phyloP scores from a whole-genome alignment of 1,140 invertebrate species.

The Bradysia coprophila region DNA sequence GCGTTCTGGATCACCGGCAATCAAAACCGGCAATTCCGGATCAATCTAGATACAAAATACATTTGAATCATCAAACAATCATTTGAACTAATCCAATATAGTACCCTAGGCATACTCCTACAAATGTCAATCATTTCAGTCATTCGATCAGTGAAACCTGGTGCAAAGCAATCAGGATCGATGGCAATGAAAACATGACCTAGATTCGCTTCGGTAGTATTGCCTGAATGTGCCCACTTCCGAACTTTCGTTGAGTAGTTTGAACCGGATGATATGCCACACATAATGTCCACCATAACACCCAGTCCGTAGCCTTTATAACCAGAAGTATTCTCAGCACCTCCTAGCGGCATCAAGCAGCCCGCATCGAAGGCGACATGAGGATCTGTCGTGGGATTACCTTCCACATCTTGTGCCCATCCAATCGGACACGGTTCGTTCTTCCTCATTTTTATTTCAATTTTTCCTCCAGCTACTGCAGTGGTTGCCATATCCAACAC shows the following conservation, averaged over 20 bases:
- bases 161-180: slow-evolving; percentile 64
- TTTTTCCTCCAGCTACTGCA: slow-evolving; percentile 44
- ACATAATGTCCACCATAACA: slow-evolving; percentile 72
- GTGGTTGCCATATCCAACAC: slow-evolving; percentile 88
- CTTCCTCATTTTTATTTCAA: slow-evolving; percentile 65
- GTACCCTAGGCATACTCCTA: slow-evolving; percentile 28
- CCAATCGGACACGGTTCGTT: slow-evolving; percentile 50
- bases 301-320: slow-evolving; percentile 85
- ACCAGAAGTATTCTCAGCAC: slow-evolving; percentile 53
- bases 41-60: slow-evolving; percentile 31
- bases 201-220: slow-evolving; percentile 46
- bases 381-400: slow-evolving; percentile 43
- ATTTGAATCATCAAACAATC: neutral
- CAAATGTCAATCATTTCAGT: slow-evolving; percentile 33
- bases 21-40: slow-evolving; percentile 42
- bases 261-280: slow-evolving; percentile 48
- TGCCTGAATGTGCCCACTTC: slow-evolving; percentile 44
- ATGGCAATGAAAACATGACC: slow-evolving; percentile 86
- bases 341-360: slow-evolving; percentile 71
- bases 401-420: slow-evolving; percentile 65
- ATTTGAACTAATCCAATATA: slow-evolving; percentile 13
- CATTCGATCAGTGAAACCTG: slow-evolving; percentile 60
- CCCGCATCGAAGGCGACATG: slow-evolving; percentile 37
- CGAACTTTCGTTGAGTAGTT: slow-evolving; percentile 35
- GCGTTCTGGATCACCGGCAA: slow-evolving; percentile 74